phyloP scores from a whole-genome alignment of 35 echinoderm and acorn worm genomes.

The Amphiura filiformis region DNA sequence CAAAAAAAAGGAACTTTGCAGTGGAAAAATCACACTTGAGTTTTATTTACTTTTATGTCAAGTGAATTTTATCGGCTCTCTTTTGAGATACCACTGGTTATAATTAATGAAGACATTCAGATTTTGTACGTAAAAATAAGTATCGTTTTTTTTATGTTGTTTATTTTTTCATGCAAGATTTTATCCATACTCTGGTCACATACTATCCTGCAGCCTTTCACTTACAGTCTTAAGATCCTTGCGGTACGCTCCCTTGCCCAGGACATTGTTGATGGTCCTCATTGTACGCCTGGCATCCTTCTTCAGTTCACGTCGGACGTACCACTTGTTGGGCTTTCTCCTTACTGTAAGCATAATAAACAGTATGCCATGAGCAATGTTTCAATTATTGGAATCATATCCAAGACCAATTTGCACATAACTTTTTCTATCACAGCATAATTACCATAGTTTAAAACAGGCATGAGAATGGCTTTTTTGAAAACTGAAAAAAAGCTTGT shows the following conservation, averaged over 20 bases:
- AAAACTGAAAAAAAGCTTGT: too few species aligned
- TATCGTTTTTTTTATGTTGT: too few species aligned
- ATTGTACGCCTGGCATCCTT: slow-evolving; percentile 78
- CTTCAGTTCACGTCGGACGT: slow-evolving; percentile 71
- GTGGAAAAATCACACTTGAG: too few species aligned
- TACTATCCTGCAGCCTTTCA: too few species aligned
- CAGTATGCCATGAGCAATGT: background rate
- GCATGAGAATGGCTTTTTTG: too few species aligned
- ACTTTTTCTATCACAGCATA: background rate
- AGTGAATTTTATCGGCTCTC: too few species aligned
- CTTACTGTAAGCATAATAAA: slow-evolving; percentile 33
- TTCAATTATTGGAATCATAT: background rate
- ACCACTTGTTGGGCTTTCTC: slow-evolving; percentile 75
- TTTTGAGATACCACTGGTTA: too few species aligned
- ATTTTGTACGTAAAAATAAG: background rate
- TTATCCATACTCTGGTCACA: too few species aligned
- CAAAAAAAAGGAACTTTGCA: too few species aligned
- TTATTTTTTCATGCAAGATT: too few species aligned
- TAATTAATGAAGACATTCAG: background rate
- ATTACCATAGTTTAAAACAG: too few species aligned
- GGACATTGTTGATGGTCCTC: slow-evolving; percentile 65
- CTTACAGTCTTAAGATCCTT: slow-evolving; percentile 87
- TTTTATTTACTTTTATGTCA: too few species aligned
- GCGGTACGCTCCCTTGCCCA: slow-evolving; percentile 70
- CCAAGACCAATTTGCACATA: background rate